A percentile compares a stretch with the other conserved stretches of the same genome.
These are phyloP conservation scores for Lophius piscatorius DNA, from an alignment of 2,113 vertebrate genomes.

Conservation along the genomic window DNA sequence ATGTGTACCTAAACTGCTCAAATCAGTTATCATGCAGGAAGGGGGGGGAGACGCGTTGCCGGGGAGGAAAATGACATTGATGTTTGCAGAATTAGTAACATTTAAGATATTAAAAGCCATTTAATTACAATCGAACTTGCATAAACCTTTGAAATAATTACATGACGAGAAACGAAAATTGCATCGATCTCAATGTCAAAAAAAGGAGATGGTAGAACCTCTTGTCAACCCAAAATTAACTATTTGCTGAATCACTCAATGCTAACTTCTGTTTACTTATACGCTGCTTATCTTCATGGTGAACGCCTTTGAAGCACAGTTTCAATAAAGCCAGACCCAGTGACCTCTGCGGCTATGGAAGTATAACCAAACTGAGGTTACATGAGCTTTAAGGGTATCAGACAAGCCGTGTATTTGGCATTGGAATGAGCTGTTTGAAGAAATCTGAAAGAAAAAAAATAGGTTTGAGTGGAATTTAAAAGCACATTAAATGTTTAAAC, in stretches of 20 bases:
- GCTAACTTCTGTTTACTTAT: neutral
- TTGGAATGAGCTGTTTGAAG: too few relatives aligned
- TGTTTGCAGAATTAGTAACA: neutral
- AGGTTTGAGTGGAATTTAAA: too few relatives aligned
- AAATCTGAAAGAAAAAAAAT: too few relatives aligned
- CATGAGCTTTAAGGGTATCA: too few relatives aligned
- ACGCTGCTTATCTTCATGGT: neutral
- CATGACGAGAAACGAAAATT: neutral
- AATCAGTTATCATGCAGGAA: conserved; percentile 46
- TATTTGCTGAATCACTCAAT: conserved; percentile 5
- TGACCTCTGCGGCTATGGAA: too few relatives aligned
- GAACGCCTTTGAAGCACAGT: conserved; percentile 3
- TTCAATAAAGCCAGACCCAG: conserved; percentile 1
- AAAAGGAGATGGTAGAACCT: neutral
- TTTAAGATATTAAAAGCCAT: conserved; percentile 10
- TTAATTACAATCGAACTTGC: neutral
- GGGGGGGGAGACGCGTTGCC: conserved; percentile 6
- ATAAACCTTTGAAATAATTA: conserved; percentile 3
- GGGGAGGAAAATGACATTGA: neutral
- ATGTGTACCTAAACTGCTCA: conserved; percentile 17
- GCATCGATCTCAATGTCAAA: neutral
- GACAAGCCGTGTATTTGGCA: too few relatives aligned
- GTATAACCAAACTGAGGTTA: too few relatives aligned
- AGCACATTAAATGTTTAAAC: too few relatives aligned
- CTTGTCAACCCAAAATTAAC: conserved; percentile 1